Evolutionary conservation across 2,888 invertebrate species (phyloP).

Genomic region (Mesorhabditis spiculigera): DNA sequence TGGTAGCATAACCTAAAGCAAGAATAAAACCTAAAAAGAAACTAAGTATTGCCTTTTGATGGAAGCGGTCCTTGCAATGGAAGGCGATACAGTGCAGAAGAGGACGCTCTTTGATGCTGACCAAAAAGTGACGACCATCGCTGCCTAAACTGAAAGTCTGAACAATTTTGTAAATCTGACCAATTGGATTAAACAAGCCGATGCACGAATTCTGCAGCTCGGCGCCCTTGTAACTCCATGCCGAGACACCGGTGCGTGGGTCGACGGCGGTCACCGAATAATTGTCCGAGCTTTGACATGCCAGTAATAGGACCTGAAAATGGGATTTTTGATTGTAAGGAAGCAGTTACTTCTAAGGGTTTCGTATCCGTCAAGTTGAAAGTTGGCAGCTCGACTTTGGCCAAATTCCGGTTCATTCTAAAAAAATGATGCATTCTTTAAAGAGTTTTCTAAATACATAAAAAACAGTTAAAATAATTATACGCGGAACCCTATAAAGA

Average conservation of each 20-base stretch:
- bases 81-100: constrained; percentile 37
- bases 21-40: neutral
- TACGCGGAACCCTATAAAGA: too few relatives aligned
- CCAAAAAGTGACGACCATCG: constrained; percentile 31
- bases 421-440: too few relatives aligned
- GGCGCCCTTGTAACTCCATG: constrained; percentile 48
- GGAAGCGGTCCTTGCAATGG: constrained; percentile 32
- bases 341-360: too few relatives aligned
- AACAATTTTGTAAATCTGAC: constrained; percentile 14
- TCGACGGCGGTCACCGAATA: constrained; percentile 43
- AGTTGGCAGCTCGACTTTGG: too few relatives aligned
- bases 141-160: constrained; percentile 21
- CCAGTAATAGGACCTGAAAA: constrained; percentile 30
- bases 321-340: neutral
- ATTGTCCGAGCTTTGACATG: constrained; percentile 33
- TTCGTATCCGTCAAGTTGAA: too few relatives aligned
- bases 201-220: constrained; percentile 43
- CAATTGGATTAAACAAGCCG: constrained; percentile 35
- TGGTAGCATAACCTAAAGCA: constrained; percentile 23
- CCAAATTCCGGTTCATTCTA: too few relatives aligned
- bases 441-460: too few relatives aligned
- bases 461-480: too few relatives aligned
- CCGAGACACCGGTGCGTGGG: constrained; percentile 42
- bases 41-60: constrained; percentile 18
- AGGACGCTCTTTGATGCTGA: constrained; percentile 37